Conservation (phyloP, 2,888 invertebrate genomes). For the Dasysyrphus albostriatus region DNA sequence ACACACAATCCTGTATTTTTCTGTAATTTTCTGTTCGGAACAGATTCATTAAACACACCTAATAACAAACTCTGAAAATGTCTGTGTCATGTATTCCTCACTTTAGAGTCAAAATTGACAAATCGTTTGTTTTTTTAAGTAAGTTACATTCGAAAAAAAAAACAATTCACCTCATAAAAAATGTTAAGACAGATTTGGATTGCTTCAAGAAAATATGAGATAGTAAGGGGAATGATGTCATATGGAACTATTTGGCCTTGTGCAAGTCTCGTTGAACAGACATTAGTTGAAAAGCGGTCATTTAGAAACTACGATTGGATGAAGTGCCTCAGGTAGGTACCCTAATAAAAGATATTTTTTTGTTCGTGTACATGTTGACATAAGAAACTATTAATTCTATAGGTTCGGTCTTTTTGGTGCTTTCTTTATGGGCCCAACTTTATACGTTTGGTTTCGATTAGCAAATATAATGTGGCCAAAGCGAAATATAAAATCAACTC, state of each 20-base stretch:
- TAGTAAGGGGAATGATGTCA: not conserved
- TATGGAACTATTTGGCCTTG: slow-evolving; percentile 14
- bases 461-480: slow-evolving; percentile 83
- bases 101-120: too few species aligned
- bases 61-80: too few species aligned
- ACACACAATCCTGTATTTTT: too few species aligned
- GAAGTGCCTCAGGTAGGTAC: slow-evolving; percentile 8
- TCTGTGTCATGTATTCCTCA: too few species aligned
- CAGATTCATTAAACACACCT: too few species aligned
- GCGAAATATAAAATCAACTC: slow-evolving; percentile 76
- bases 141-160: too few species aligned
- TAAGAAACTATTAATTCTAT: not conserved
- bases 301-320: slow-evolving; percentile 8
- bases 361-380: not conserved
- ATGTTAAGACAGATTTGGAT: not conserved
- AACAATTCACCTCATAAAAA: not conserved
- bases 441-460: slow-evolving; percentile 86
- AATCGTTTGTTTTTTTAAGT: too few species aligned
- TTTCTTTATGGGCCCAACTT: slow-evolving; percentile 86
- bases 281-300: not conserved
- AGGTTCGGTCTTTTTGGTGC: slow-evolving; percentile 86
- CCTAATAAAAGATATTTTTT: not conserved
- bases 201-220: not conserved
- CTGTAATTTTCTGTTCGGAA: too few species aligned
- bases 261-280: not conserved